phyloP scores from a whole-genome alignment of 2,113 vertebrate genomes.

The Actinemys pallida region DNA sequence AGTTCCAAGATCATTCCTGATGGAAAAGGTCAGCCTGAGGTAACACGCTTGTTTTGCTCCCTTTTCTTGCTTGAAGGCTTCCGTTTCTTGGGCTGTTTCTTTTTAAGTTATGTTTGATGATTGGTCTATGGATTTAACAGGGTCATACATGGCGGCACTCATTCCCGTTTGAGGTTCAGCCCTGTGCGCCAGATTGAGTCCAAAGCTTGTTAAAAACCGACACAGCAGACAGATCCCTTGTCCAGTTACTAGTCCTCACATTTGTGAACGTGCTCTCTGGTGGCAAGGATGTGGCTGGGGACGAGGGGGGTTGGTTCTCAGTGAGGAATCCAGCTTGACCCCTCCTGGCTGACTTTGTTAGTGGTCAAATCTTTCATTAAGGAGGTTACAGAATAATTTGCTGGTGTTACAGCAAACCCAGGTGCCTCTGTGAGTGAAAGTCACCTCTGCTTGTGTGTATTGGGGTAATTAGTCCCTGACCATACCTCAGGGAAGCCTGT shows the following conservation, averaged over 20 bases:
- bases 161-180: slow-evolving; percentile 25
- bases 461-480: background rate
- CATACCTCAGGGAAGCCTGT: background rate
- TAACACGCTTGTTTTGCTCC: background rate
- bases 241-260: background rate
- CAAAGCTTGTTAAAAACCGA: background rate
- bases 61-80: rapidly evolving
- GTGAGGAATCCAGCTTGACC: background rate
- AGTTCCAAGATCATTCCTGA: background rate
- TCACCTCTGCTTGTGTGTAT: rapidly evolving
- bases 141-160: background rate
- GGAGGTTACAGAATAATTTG: background rate
- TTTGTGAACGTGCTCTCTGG: background rate
- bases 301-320: background rate
- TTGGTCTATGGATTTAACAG: background rate
- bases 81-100: background rate
- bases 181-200: background rate
- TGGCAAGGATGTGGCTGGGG: background rate
- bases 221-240: background rate
- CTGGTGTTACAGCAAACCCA: background rate
- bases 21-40: background rate
- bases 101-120: background rate
- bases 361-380: background rate
- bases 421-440: background rate
- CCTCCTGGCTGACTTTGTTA: background rate